Evolutionary conservation across 2,797 vertebrate species (phyloP).

Genomic region (Lutjanus campechanus): DNA sequence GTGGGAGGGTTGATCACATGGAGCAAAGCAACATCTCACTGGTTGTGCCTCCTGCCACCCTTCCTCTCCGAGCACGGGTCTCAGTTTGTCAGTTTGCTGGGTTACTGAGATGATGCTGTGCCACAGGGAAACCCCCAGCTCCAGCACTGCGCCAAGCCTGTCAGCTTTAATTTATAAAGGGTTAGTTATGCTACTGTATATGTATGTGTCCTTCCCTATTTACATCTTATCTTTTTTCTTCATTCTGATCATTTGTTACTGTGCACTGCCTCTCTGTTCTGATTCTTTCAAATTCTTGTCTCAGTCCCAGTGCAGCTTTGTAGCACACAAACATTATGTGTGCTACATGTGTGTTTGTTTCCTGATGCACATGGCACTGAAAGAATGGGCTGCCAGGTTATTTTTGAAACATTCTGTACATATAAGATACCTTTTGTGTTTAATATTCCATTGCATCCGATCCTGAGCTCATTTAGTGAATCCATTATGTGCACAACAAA

Average conservation of each 20-base stretch:
- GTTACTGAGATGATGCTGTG: slow-evolving; percentile 28
- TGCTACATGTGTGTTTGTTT: not conserved
- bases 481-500: not conserved
- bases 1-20: not conserved
- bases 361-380: not conserved
- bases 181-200: slow-evolving; percentile 3
- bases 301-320: not conserved
- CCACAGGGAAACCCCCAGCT: slow-evolving; percentile 7
- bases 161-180: slow-evolving; percentile 36
- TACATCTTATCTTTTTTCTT: not conserved
- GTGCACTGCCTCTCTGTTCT: not conserved
- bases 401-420: not conserved
- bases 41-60: not conserved
- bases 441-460: not conserved
- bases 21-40: not conserved
- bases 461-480: not conserved
- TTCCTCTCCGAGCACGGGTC: not conserved
- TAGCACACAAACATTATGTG: not conserved
- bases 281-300: not conserved
- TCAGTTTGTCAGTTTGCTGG: slow-evolving; percentile 17
- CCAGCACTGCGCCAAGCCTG: slow-evolving; percentile 8
- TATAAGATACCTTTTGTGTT: not conserved
- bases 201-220: slow-evolving; percentile 16
- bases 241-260: not conserved
- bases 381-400: not conserved